phyloP scores from a whole-genome alignment of 2,113 vertebrate species.

The Vombatus ursinus region DNA sequence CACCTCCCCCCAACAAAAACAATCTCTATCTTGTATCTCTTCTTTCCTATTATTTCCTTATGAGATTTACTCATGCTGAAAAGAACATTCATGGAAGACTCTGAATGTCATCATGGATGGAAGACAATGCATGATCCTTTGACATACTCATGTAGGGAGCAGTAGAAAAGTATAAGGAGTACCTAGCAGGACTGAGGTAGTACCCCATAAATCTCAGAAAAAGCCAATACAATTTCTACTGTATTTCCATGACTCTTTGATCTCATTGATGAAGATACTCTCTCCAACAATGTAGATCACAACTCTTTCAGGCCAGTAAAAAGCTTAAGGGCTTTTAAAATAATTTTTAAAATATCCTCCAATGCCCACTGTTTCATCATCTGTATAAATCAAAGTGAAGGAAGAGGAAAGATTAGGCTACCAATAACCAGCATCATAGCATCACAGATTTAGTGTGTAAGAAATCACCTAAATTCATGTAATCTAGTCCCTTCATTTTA shows the following conservation, averaged over 20 bases:
- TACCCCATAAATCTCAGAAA: neutral
- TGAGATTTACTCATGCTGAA: neutral
- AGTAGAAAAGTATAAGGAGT: neutral
- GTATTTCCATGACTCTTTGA: neutral
- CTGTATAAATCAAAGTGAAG: neutral
- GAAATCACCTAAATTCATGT: neutral
- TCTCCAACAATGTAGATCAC: neutral
- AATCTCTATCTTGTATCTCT: neutral
- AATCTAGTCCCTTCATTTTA: neutral
- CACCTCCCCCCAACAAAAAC: neutral
- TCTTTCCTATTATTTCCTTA: neutral
- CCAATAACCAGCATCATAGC: neutral
- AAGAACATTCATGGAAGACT: neutral
- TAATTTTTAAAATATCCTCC: neutral
- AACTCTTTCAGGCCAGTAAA: neutral
- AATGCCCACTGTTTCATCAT: neutral
- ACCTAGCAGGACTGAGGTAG: neutral
- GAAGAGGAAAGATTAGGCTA: neutral
- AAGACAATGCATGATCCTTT: neutral
- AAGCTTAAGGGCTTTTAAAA: neutral
- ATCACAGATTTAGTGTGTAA: neutral
- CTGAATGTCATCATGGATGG: neutral
- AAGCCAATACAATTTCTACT: neutral
- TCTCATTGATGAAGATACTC: neutral
- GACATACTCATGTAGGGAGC: neutral